A percentile compares a stretch with the other conserved stretches of the same genome.
These are phyloP conservation scores for Acanthopleura granulata DNA, from an alignment of 2,888 invertebrate species.

Conservation along the genomic window DNA sequence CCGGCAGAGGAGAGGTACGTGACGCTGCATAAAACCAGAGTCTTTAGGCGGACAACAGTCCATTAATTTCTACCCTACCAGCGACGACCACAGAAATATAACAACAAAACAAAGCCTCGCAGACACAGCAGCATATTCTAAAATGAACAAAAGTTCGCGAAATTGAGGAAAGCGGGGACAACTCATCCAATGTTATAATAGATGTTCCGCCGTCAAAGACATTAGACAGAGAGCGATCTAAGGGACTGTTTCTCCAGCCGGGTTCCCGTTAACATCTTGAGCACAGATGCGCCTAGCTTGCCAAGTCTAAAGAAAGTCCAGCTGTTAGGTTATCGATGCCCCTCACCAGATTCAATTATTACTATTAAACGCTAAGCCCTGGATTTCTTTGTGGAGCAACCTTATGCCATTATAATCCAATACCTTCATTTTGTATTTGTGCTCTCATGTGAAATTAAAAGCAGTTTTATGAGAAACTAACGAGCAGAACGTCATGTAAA, in stretches of 20 bases:
- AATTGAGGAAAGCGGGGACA: constrained; percentile 8
- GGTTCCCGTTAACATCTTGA: background rate
- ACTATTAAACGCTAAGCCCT: background rate
- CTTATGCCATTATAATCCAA: constrained; percentile 3
- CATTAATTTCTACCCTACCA: constrained; percentile 24
- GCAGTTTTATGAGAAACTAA: constrained; percentile 1
- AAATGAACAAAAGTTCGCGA: constrained; percentile 10
- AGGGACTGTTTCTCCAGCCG: background rate
- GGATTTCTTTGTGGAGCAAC: constrained; percentile 4
- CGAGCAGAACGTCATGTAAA: too few relatives aligned
- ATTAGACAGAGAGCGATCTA: background rate
- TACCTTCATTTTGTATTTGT: constrained; percentile 6
- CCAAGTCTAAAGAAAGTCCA: background rate
- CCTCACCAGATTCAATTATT: constrained; percentile 6
- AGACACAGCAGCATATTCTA: constrained; percentile 1
- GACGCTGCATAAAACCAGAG: constrained; percentile 27
- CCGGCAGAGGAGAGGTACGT: constrained; percentile 21
- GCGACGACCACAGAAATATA: constrained; percentile 13
- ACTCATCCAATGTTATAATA: background rate
- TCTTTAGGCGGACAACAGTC: constrained; percentile 26
- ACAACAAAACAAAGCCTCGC: background rate
- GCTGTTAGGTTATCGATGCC: background rate
- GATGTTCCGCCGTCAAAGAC: constrained; percentile 16
- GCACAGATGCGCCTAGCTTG: constrained; percentile 13
- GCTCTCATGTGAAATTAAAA: constrained; percentile 10